These are phyloP conservation scores for Cheilosia pagana DNA, from an alignment of 2,888 invertebrate genomes.

Conservation along the genomic window DNA sequence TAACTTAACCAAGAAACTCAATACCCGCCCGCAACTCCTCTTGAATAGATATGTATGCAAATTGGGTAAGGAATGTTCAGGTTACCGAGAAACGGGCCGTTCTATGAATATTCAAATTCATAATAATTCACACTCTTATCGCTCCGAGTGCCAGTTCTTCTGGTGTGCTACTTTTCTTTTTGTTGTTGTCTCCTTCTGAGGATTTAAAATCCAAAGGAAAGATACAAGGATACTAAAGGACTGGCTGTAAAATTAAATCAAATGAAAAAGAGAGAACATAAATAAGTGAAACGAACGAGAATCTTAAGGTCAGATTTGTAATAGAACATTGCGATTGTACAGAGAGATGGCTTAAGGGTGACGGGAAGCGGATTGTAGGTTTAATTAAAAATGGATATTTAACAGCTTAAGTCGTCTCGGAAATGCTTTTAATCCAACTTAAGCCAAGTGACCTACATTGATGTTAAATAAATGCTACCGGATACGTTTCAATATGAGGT, in stretches of 20 bases:
- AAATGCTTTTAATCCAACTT: constrained; percentile 41
- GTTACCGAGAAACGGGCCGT: constrained; percentile 50
- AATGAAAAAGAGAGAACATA: constrained; percentile 14
- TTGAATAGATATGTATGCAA: constrained; percentile 66
- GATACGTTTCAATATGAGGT: constrained; percentile 3
- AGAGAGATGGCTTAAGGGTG: neutral
- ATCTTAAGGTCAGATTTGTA: constrained; percentile 25
- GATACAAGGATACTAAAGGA: constrained; percentile 21
- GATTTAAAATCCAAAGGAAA: constrained; percentile 34
- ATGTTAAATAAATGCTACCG: neutral
- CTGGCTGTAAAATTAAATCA: constrained; percentile 39
- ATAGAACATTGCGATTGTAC: constrained; percentile 31
- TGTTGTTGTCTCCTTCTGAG: constrained; percentile 1
- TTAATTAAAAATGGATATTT: constrained; percentile 66
- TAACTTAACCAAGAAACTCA: constrained; percentile 16
- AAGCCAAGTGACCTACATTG: constrained; percentile 40
- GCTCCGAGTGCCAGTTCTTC: constrained; percentile 38
- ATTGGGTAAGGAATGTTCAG: constrained; percentile 53
- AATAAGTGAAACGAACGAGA: constrained; percentile 1
- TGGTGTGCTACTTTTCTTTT: constrained; percentile 8
- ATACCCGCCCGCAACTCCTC: constrained; percentile 16
- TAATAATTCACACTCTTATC: constrained; percentile 69
- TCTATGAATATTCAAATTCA: constrained; percentile 70
- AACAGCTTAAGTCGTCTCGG: constrained; percentile 45
- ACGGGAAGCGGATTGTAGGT: constrained; percentile 28